phyloP scores from a whole-genome alignment of 1,140 invertebrate species.

The Paraescarpia echinospica region DNA sequence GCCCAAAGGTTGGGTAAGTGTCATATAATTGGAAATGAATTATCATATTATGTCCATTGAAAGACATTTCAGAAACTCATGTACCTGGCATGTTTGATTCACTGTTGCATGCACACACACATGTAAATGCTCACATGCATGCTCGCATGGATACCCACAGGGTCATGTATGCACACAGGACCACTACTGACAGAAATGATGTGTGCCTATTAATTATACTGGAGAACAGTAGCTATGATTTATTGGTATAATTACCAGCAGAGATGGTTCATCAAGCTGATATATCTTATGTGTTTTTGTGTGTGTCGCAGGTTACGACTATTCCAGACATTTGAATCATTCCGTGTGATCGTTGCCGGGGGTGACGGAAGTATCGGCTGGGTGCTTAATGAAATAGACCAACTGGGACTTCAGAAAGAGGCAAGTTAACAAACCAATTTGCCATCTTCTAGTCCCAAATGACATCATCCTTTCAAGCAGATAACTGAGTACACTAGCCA shows the following conservation, averaged over 20 bases:
- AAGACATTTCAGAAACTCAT: too few species aligned
- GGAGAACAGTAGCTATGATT: neutral
- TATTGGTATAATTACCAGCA: constrained; percentile 9
- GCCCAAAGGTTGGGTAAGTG: constrained; percentile 80
- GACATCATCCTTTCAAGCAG: neutral
- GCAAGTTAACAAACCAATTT: constrained; percentile 32
- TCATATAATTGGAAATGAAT: neutral
- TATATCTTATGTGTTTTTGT: neutral
- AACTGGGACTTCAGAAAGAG: constrained; percentile 58
- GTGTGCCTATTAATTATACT: constrained; percentile 22
- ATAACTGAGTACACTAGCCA: neutral
- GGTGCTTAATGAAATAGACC: constrained; percentile 95
- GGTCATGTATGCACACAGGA: neutral
- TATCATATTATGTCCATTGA: too few species aligned
- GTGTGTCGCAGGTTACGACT: constrained; percentile 71
- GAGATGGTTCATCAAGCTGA: constrained; percentile 7
- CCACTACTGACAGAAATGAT: neutral
- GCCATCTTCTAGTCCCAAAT: neutral
- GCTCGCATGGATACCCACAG: too few species aligned
- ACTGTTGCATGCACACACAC: too few species aligned
- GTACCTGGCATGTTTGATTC: too few species aligned
- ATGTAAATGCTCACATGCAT: neutral
- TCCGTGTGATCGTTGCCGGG: constrained; percentile 92
- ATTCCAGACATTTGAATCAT: constrained; percentile 91
- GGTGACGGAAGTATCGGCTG: constrained; percentile 96